phyloP scores from a whole-genome alignment of 2,888 invertebrate species.

The Erebia ligea region DNA sequence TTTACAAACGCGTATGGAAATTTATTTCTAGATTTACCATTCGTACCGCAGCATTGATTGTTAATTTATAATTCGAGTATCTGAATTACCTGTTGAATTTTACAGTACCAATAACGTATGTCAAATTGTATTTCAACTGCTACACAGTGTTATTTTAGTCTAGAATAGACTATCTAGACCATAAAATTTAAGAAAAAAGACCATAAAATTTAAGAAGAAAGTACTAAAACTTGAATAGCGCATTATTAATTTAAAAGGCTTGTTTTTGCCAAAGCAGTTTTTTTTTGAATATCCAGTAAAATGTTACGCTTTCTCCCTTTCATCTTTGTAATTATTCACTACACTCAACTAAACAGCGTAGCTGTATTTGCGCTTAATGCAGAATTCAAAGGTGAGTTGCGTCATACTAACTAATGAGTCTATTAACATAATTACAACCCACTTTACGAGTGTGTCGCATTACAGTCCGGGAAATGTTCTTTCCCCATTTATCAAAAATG shows the following conservation, averaged over 20 bases:
- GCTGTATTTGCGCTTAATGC: slow-evolving; percentile 6
- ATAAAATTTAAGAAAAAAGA: too few relatives aligned
- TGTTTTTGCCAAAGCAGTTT: neutral
- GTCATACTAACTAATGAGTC: slow-evolving; percentile 28
- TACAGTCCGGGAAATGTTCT: slow-evolving; percentile 9
- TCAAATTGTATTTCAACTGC: neutral
- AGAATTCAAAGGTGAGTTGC: slow-evolving; percentile 13
- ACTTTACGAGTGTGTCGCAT: slow-evolving; percentile 15
- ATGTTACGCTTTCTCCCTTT: neutral
- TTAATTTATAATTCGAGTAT: slow-evolving; percentile 28
- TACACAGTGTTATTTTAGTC: neutral
- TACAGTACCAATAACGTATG: slow-evolving; percentile 13
- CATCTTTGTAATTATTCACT: neutral
- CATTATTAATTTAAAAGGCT: neutral
- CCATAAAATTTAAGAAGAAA: too few relatives aligned
- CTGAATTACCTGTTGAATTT: slow-evolving; percentile 19
- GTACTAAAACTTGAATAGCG: too few relatives aligned
- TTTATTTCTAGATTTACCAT: slow-evolving; percentile 42
- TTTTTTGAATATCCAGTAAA: neutral
- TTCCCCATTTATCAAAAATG: slow-evolving; percentile 5
- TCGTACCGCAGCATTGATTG: slow-evolving; percentile 34
- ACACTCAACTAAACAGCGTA: neutral
- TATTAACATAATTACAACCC: slow-evolving; percentile 33
- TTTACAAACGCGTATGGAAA: slow-evolving; percentile 41
- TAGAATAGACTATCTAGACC: neutral